Evolutionary conservation across 1,140 invertebrate species (phyloP).

Genomic region (Mesaphorura yosii): DNA sequence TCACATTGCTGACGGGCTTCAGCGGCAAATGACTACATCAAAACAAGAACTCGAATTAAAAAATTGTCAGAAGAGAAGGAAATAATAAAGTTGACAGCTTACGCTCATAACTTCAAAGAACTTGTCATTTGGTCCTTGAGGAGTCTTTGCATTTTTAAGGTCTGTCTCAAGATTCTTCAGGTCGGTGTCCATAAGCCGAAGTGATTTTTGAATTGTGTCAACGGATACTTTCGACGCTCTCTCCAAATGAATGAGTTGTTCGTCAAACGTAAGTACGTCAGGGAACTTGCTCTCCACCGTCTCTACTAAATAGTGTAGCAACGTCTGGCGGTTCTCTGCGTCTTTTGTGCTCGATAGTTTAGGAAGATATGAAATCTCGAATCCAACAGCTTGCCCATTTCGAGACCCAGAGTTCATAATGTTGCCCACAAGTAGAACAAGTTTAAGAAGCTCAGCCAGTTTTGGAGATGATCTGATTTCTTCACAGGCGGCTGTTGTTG

Average conservation of each 20-base stretch:
- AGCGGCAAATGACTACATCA: constrained; percentile 54
- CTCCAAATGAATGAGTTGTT: constrained; percentile 78
- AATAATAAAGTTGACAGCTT: constrained; percentile 39
- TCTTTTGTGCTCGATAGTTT: constrained; percentile 94
- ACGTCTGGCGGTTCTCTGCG: constrained; percentile 77
- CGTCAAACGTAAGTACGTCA: constrained; percentile 66
- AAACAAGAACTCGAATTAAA: constrained; percentile 1
- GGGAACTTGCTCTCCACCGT: constrained; percentile 78
- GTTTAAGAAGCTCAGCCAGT: constrained; percentile 76
- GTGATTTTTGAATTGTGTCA: constrained; percentile 69
- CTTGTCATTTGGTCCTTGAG: constrained; percentile 63
- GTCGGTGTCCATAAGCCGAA: constrained; percentile 74
- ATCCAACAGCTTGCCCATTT: constrained; percentile 86
- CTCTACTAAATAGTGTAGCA: constrained; percentile 85
- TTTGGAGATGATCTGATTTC: constrained; percentile 82
- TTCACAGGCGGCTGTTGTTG: constrained; percentile 87
- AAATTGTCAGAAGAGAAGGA: neutral
- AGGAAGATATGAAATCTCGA: constrained; percentile 90
- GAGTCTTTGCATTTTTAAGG: constrained; percentile 63
- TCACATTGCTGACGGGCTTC: constrained; percentile 75
- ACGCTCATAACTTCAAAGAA: constrained; percentile 73
- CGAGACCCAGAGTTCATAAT: constrained; percentile 89
- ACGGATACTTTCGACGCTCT: constrained; percentile 70
- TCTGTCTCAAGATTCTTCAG: constrained; percentile 78
- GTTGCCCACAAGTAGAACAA: constrained; percentile 83